Evolutionary conservation across 2,888 invertebrate genomes (phyloP).

Genomic region (Busseola fusca): DNA sequence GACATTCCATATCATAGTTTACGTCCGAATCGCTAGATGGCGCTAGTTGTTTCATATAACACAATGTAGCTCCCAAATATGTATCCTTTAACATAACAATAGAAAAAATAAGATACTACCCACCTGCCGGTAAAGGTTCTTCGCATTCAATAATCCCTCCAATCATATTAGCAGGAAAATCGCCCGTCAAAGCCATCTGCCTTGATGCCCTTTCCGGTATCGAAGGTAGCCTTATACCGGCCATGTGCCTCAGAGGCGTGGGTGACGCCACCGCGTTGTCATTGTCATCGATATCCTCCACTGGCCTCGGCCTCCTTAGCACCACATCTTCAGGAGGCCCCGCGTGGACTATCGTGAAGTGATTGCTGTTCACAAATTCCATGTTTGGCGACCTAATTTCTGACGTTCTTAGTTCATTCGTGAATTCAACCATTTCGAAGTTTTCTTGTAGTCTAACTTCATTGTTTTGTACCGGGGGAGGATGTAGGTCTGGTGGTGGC

Average conservation of each 20-base stretch:
- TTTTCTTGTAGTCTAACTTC: conserved; percentile 77
- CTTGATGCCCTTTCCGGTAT: conserved; percentile 92
- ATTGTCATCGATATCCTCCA: conserved; percentile 83
- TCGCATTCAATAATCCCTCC: conserved; percentile 91
- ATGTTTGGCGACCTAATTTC: conserved; percentile 88
- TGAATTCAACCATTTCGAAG: conserved; percentile 86
- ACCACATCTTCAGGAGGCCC: conserved; percentile 87
- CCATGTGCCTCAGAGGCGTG: conserved; percentile 91
- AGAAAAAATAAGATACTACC: conserved; percentile 64
- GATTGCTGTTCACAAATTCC: conserved; percentile 89
- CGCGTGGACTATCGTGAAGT: conserved; percentile 87
- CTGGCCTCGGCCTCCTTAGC: conserved; percentile 81
- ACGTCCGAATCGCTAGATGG: conserved; percentile 33
- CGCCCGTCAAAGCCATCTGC: conserved; percentile 88
- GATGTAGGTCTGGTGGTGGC: conserved; percentile 88
- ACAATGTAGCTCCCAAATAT: neutral
- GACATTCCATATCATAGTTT: neutral
- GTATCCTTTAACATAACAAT: neutral
- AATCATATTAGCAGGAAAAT: conserved; percentile 88
- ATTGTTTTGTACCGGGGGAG: conserved; percentile 84
- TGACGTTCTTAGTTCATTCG: conserved; percentile 85
- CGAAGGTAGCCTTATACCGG: conserved; percentile 93
- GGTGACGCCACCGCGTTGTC: conserved; percentile 88
- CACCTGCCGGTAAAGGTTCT: conserved; percentile 96
- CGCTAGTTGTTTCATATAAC: conserved; percentile 20